Base-by-base conservation (phyloP, 2,113 vertebrate species). In the Passer domesticus region DNA sequence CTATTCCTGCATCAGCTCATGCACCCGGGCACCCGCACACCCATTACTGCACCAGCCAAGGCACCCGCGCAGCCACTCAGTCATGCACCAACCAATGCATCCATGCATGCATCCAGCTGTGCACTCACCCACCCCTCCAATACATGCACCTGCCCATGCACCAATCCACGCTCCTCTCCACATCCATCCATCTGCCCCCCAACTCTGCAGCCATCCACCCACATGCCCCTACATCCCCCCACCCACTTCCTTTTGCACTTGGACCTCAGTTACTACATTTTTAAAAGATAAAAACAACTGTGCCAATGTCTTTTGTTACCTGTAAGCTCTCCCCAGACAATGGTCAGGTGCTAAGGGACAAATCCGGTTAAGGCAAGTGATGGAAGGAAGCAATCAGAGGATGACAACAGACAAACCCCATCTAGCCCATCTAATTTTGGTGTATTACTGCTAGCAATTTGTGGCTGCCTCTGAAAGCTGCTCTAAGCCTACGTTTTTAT, bases 11-110 rank as follows among this genome's bases (percentile, higher is more conserved):
- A 83, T 4, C n/a, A 30, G 4, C 24, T 18, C 33, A 2, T 4
- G 7, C 60, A 53, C 22, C 23, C 44, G 44, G 2, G 28, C 56
- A 33, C 15, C 12, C 49, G 12, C 41, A 15, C 14, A 7, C 22
- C 31, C 17, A 5, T 37, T 43, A 20, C 15, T 5, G 41, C 30
- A 27, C 28, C 37, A 24, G 30, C 19, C 35, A 14, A 24, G 10
- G n/a, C 41, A 64, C 49, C 25, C 17, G 39, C 0, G 1, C 33
- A 35, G 13, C 11, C 17, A 21, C 5, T 9, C 12, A 15, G 7
- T 9, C 20, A 6, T 19, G 64, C 66, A 15, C 39, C 81, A 13
- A 27, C 14, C 39, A 27, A 2, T 62, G 47, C 63, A 37, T 18
- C 33, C 53, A 12, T 23, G 27, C 14, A 8, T 39, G 33, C 35